Percentiles rank a stretch among this genome's conserved stretches.
Evolutionary conservation across 2,888 invertebrate species (phyloP).

Genomic region (Nomada ruficornis): DNA sequence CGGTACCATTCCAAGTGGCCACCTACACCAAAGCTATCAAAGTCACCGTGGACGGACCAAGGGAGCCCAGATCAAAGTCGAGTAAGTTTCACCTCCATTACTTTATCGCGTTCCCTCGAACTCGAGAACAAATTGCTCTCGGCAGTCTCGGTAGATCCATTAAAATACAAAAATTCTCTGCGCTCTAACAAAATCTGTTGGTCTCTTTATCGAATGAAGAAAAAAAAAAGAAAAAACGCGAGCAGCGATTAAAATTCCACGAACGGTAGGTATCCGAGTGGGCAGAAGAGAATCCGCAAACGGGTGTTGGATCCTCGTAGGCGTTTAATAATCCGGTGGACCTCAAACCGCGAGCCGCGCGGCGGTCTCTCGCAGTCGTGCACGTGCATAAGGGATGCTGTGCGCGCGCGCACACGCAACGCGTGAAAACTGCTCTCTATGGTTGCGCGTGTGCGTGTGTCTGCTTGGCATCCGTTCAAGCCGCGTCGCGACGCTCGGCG

Average conservation of each 20-base stretch:
- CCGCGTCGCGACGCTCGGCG: slow-evolving; percentile 63
- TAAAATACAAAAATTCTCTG: no score
- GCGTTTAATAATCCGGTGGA: slow-evolving; percentile 83
- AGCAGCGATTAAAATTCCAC: no score
- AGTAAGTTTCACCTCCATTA: slow-evolving; percentile 89
- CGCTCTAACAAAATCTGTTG: no score
- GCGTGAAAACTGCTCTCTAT: slow-evolving; percentile 6
- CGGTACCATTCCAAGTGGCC: slow-evolving; percentile 93
- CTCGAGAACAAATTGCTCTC: not conserved
- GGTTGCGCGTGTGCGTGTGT: slow-evolving; percentile 12
- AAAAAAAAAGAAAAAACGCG: no score
- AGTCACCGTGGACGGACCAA: slow-evolving; percentile 99
- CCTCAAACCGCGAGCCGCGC: slow-evolving; percentile 81
- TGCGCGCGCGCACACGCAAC: slow-evolving; percentile 38
- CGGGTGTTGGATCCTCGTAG: slow-evolving; percentile 77
- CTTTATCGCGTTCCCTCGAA: slow-evolving; percentile 22
- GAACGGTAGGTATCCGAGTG: slow-evolving; percentile 41
- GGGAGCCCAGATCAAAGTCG: slow-evolving; percentile 98
- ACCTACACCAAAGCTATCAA: slow-evolving; percentile 99
- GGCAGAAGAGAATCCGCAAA: slow-evolving; percentile 78
- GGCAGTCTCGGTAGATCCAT: no score
- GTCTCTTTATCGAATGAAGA: no score
- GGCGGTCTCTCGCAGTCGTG: slow-evolving; percentile 67
- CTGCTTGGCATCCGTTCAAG: slow-evolving; percentile 74
- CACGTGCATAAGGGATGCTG: slow-evolving; percentile 54